Evolutionary conservation across 2,113 vertebrate genomes (phyloP).

Genomic region (Tupaia tana): DNA sequence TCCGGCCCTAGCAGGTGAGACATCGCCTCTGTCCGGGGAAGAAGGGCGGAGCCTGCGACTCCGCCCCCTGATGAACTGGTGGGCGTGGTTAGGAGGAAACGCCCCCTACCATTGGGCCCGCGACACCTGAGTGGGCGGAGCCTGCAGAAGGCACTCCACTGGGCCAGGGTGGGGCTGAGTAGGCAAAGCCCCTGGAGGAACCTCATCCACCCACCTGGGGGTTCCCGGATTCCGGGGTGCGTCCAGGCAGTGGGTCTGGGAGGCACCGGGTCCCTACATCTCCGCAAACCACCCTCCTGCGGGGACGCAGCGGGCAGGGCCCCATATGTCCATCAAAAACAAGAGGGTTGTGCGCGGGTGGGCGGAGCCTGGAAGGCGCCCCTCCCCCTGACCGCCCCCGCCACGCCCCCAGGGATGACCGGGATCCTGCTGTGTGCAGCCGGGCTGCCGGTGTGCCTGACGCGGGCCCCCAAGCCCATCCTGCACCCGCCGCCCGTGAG

Average conservation of each 20-base stretch:
- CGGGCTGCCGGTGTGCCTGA: conserved; percentile 96
- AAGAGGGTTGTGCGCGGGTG: not conserved
- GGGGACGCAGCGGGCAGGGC: not conserved
- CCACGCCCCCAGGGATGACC: conserved; percentile 92
- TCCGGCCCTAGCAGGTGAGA: conserved; percentile 95
- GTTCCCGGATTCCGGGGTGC: not conserved
- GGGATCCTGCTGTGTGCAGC: conserved; percentile 97
- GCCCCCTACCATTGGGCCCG: not conserved
- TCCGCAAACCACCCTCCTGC: too few species aligned
- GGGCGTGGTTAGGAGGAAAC: not conserved
- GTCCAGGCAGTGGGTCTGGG: not conserved
- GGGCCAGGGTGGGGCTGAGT: not conserved
- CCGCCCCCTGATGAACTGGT: not conserved
- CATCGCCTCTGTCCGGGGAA: fast-evolving
- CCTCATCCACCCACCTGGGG: not conserved
- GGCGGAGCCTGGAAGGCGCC: not conserved
- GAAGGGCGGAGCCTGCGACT: not conserved
- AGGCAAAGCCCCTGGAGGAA: too few species aligned
- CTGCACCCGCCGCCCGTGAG: conserved; percentile 96
- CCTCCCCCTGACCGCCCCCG: not conserved
- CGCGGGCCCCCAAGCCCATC: conserved; percentile 95
- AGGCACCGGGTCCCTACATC: not conserved
- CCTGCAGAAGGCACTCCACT: not conserved
- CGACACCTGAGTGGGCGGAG: not conserved
- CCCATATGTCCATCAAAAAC: fast-evolving